Base-by-base conservation (phyloP, 2,888 invertebrate genomes). In the Adelphocoris suturalis region DNA sequence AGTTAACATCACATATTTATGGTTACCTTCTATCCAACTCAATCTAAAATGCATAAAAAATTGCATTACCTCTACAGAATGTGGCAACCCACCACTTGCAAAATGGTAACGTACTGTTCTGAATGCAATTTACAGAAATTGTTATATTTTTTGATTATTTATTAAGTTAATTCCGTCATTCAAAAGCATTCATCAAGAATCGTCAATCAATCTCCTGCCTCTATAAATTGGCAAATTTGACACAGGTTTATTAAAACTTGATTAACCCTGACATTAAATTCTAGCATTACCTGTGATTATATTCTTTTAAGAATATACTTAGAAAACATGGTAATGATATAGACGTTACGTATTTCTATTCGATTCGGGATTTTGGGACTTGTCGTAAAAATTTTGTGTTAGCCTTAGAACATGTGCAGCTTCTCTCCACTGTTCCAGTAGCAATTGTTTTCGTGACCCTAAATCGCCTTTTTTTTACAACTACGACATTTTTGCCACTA, bases 271-370 rank as follows among this genome's bases (percentile, higher is more conserved):
- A 68, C 84, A 48, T 55, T 19, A 82, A 84, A 55, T 85, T 52
- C 90, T 90, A 90, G 90, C 90, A 76, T 86, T 90, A 78, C 90
- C 90, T 90, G 90, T 90, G 48, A 76, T 55, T 90, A 86, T 90
- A 90, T 90, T 90, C 85, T 52, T 13, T 12, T 1, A 23, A 28
- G 86, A 86, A 90, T 90, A 89, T 81, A 87, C 19, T 12, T 87
- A 57, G 84, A 55, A 89, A 86, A 86, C 90, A 90, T 86, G 90
- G 90, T 86, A 90, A 86, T 82, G 90, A 86, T 90, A 75, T 90
- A 90, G 90, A 90, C 90, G 90, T 86, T 90, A 19, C 0, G 11
- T 48, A 27, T 9, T 46, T 81, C 47, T 46, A 81, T 82, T 82
- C 52, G 11, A 48, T 23, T 9, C 48, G n/a, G n/a, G 52, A 80